These are phyloP conservation scores for Hafferia zeledoni DNA, from an alignment of 2,797 vertebrate genomes.

Conservation along the genomic window DNA sequence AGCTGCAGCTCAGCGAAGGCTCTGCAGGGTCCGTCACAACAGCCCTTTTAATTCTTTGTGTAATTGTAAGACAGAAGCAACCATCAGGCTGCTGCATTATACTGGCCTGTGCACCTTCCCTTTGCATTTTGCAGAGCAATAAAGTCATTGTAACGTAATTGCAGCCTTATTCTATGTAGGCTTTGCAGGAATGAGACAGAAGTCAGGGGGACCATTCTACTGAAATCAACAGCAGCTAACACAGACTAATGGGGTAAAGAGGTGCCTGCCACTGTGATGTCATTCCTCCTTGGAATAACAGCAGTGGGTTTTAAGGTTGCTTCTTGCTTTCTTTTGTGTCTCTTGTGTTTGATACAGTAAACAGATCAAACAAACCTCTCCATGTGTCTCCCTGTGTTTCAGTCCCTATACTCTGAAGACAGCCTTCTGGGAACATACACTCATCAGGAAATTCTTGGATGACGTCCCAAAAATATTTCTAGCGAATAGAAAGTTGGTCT, in stretches of 20 bases:
- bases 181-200: neutral
- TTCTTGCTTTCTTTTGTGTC: neutral
- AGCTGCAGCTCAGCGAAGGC: neutral
- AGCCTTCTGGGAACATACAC: neutral
- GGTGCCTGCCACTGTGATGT: neutral
- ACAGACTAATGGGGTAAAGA: neutral
- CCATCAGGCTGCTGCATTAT: neutral
- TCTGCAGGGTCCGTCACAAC: neutral
- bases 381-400: neutral
- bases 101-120: neutral
- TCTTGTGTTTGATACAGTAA: neutral
- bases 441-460: conserved; percentile 57
- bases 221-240: neutral
- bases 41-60: neutral
- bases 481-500: conserved; percentile 53
- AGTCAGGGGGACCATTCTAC: neutral
- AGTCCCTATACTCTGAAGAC: neutral
- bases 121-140: neutral
- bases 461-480: conserved; percentile 52
- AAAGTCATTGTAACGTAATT: neutral
- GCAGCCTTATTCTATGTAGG: neutral
- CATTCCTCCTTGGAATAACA: neutral
- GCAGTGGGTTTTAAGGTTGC: neutral
- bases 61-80: neutral
- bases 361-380: conserved; percentile 3